phyloP scores from a whole-genome alignment of 2,888 invertebrate species.

The Anodontia alba region DNA sequence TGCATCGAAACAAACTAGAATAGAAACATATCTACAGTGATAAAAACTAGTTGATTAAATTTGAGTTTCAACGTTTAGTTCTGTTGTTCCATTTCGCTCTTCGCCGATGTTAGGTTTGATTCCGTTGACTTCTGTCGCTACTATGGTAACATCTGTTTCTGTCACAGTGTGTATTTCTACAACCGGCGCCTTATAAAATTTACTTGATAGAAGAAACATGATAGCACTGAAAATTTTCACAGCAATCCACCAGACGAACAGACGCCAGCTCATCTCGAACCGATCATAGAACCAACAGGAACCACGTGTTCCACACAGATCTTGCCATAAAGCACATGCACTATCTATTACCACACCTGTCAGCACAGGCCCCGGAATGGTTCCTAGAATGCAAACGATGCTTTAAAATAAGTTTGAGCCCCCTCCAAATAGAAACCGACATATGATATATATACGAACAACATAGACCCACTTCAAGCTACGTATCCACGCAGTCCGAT shows the following conservation, averaged over 20 bases:
- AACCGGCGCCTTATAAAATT: constrained; percentile 85
- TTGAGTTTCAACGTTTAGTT: neutral
- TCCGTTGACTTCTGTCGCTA: neutral
- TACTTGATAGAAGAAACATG: constrained; percentile 88
- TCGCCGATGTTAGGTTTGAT: neutral
- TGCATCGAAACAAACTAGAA: too few species aligned
- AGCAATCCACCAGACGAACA: constrained; percentile 62
- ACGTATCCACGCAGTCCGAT: too few species aligned
- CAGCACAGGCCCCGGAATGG: constrained; percentile 89
- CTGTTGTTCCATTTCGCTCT: neutral
- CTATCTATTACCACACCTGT: constrained; percentile 91
- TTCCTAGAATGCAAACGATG: constrained; percentile 55
- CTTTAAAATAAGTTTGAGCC: neutral
- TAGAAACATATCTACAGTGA: too few species aligned
- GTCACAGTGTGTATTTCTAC: neutral
- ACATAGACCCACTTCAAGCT: too few species aligned
- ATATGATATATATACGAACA: neutral
- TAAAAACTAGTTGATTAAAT: too few species aligned
- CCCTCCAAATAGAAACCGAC: neutral
- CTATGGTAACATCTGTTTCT: neutral
- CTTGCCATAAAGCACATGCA: constrained; percentile 89
- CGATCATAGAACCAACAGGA: constrained; percentile 90
- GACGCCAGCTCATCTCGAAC: constrained; percentile 86
- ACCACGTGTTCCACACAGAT: constrained; percentile 88
- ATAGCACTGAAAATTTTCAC: constrained; percentile 59